Conservation (phyloP, 2,888 invertebrate genomes). For the Caradrina clavipalpis region DNA sequence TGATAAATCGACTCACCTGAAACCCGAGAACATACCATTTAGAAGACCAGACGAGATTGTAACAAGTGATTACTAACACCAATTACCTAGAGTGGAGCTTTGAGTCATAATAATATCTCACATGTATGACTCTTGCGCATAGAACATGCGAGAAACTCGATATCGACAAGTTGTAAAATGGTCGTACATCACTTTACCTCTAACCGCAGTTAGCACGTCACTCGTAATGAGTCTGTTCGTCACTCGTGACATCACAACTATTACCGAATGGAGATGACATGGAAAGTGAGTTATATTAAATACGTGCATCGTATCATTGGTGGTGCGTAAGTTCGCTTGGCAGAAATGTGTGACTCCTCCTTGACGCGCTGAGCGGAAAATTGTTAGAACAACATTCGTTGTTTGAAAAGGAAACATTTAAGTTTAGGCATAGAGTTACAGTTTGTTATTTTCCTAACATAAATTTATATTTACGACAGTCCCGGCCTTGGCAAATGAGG, state of each 20-base stretch:
- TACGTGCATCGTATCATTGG: conserved; percentile 27
- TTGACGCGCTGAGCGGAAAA: conserved; percentile 33
- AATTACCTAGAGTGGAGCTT: conserved; percentile 49
- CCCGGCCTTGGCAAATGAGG: conserved; percentile 37
- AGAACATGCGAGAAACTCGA: conserved; percentile 60
- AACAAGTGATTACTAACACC: conserved; percentile 60
- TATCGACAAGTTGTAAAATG: conserved; percentile 61
- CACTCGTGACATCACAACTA: conserved; percentile 69
- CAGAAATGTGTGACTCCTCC: conserved; percentile 37
- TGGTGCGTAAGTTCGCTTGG: conserved; percentile 43
- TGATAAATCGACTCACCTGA: conserved; percentile 68
- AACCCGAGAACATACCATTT: conserved; percentile 64
- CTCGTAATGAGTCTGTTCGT: conserved; percentile 60
- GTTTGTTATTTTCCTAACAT: conserved; percentile 21
- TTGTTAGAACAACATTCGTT: conserved; percentile 16
- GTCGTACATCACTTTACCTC: conserved; percentile 62
- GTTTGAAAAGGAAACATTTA: conserved; percentile 21
- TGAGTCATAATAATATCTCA: conserved; percentile 46
- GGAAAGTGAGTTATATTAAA: conserved; percentile 66
- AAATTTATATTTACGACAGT: conserved; percentile 18
- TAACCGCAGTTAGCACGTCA: conserved; percentile 70
- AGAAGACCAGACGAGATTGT: conserved; percentile 57
- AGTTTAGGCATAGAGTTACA: conserved; percentile 1
- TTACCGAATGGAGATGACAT: conserved; percentile 73
- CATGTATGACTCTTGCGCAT: conserved; percentile 34